Percentiles rank a stretch among this genome's conserved stretches.
These are phyloP conservation scores for Cyprinella venusta DNA, from an alignment of 2,797 vertebrate genomes.

Conservation along the genomic window DNA sequence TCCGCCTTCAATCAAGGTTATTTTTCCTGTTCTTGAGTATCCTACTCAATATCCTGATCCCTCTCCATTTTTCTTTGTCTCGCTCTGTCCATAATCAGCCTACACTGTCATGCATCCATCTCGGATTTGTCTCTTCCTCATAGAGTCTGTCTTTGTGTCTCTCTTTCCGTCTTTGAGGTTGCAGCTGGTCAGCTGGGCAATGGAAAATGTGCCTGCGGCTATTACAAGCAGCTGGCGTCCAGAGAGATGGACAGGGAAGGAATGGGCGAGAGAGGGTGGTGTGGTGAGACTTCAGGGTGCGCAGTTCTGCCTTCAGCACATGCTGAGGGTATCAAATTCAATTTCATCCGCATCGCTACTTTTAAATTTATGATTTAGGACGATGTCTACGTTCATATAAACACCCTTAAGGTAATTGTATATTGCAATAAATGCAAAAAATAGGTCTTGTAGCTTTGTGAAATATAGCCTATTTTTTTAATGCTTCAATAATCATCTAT, in stretches of 20 bases:
- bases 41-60: conserved; percentile 55
- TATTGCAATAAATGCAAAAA: neutral
- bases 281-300: conserved; percentile 17
- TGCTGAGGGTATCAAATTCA: conserved; percentile 28
- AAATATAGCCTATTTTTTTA: neutral
- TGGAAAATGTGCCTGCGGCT: conserved; percentile 70
- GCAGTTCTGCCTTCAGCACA: conserved; percentile 15
- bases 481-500: neutral
- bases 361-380: conserved; percentile 28
- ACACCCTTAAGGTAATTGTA: neutral
- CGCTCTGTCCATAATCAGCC: conserved; percentile 49
- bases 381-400: neutral
- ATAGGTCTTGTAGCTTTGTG: neutral
- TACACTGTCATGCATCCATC: conserved; percentile 37
- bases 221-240: conserved; percentile 69
- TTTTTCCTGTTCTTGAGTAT: conserved; percentile 36
- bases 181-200: conserved; percentile 74
- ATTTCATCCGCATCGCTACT: conserved; percentile 28
- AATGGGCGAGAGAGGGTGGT: conserved; percentile 31
- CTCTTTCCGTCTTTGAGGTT: conserved; percentile 53
- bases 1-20: conserved; percentile 22
- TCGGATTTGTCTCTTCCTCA: conserved; percentile 40
- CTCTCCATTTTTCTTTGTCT: conserved; percentile 44
- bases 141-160: conserved; percentile 46
- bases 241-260: conserved; percentile 43